Evolutionary conservation across 2,797 vertebrate species (phyloP), one percentile per base, ranked within the genome.

Genomic region (Lepus oiostolus): DNA sequence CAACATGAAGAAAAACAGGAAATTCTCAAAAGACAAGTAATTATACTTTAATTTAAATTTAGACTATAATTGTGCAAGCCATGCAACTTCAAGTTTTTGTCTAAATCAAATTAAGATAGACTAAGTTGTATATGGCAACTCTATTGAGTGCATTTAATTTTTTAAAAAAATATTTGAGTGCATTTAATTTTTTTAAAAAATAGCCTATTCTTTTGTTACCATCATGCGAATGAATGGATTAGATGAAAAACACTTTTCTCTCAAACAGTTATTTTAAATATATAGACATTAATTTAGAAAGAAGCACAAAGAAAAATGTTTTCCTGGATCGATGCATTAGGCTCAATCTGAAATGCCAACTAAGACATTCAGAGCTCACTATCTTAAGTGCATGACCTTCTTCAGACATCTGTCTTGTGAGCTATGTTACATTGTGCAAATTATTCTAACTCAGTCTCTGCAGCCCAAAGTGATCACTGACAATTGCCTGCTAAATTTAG

Each of bases 1-100:
- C 11, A 71, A 71, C 74, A 88, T 76, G 38, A 76, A 71, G 26
- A 77, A 85, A 92, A 32, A 76, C 9, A 26, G 32, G 19, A 85
- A 93, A 85, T 79, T 94, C 68, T 92, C 70, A 94, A 91, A 94
- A 91, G 30, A 85, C 72, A 88, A 92, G 19, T 11, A 80, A 83
- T 85, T 85, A 76, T 47, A 60, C 35, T 52, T 85, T 85, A 11
- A 62, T 76, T 92, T 92, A 88, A 90, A 87, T 90, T 84, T 38
- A 38, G 4, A 68, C 82, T 76, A 58, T 91, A 91, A 84, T 83
- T 67, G 86, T 81, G 85, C 17, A 58, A 58, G 54, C 54, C 19
- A 21, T 58, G 54, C 2, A 76, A 84, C 68, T 96, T 96, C 82
- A 93, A 76, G 75, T 77, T 94, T 91, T 65, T 38, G 17, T 12